These are phyloP conservation scores for Pangasius larnaudii DNA, from an alignment of 2,797 vertebrate genomes.

Conservation along the genomic window DNA sequence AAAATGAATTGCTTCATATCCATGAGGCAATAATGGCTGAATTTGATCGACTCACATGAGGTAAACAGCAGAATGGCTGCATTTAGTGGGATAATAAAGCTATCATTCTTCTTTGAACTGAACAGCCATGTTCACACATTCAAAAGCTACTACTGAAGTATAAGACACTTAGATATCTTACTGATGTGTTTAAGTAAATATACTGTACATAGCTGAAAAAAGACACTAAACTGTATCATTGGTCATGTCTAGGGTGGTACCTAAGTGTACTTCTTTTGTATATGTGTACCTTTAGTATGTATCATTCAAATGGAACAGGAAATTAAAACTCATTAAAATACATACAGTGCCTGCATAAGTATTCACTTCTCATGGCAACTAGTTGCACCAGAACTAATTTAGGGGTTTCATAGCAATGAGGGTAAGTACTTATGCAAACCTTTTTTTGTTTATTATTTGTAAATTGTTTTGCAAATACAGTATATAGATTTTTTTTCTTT, in stretches of 20 bases:
- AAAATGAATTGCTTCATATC: conserved; percentile 46
- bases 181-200: neutral
- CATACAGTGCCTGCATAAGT: neutral
- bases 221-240: neutral
- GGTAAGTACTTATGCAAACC: neutral
- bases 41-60: conserved; percentile 31
- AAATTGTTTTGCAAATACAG: neutral
- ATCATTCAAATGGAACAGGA: neutral
- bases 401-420: neutral
- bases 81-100: conserved; percentile 43
- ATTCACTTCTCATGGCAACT: neutral
- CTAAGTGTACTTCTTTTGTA: neutral
- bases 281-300: neutral
- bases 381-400: neutral
- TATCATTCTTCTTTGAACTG: conserved; percentile 31
- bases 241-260: neutral
- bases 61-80: conserved; percentile 23
- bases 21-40: conserved; percentile 35
- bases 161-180: conserved; percentile 9
- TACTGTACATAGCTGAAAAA: neutral
- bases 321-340: neutral
- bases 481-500: neutral
- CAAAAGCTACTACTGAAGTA: conserved; percentile 39
- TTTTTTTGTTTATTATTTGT: neutral
- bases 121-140: conserved; percentile 27